phyloP scores from a whole-genome alignment of 2,113 vertebrate species.

The Solea senegalensis region DNA sequence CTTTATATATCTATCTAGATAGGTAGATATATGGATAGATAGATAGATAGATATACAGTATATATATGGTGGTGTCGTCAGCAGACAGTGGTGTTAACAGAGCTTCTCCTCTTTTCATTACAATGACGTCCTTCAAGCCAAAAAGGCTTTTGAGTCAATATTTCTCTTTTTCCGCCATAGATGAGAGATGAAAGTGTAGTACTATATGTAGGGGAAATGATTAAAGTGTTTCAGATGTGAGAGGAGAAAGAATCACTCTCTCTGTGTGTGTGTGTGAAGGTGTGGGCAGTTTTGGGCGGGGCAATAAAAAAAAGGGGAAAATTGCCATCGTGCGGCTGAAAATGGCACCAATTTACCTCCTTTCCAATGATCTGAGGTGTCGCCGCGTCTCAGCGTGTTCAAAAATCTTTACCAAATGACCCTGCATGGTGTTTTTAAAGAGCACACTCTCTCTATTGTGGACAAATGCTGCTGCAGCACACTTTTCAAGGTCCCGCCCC shows the following conservation, averaged over 20 bases:
- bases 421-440: constrained; percentile 20
- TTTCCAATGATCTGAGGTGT: constrained; percentile 22
- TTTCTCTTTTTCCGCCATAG: constrained; percentile 46
- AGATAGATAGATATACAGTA: too few relatives aligned
- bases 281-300: not conserved
- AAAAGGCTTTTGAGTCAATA: constrained; percentile 50
- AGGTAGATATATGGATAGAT: too few relatives aligned
- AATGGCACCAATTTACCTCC: constrained; percentile 31
- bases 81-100: constrained; percentile 56
- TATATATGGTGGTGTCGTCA: constrained; percentile 5
- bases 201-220: constrained; percentile 21
- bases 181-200: constrained; percentile 13
- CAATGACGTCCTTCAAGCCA: constrained; percentile 46
- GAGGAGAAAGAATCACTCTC: constrained; percentile 23
- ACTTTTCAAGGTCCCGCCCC: not conserved
- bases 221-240: constrained; percentile 54
- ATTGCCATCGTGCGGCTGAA: constrained; percentile 6
- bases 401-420: constrained; percentile 26
- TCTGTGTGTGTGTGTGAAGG: constrained; percentile 12
- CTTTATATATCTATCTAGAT: too few relatives aligned
- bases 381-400: not conserved
- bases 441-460: constrained; percentile 4
- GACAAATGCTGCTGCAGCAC: not conserved
- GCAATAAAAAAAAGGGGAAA: constrained; percentile 28
- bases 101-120: constrained; percentile 56